These are phyloP conservation scores for Pangasianodon hypophthalmus DNA, from an alignment of 2,113 vertebrate genomes.

Conservation along the genomic window DNA sequence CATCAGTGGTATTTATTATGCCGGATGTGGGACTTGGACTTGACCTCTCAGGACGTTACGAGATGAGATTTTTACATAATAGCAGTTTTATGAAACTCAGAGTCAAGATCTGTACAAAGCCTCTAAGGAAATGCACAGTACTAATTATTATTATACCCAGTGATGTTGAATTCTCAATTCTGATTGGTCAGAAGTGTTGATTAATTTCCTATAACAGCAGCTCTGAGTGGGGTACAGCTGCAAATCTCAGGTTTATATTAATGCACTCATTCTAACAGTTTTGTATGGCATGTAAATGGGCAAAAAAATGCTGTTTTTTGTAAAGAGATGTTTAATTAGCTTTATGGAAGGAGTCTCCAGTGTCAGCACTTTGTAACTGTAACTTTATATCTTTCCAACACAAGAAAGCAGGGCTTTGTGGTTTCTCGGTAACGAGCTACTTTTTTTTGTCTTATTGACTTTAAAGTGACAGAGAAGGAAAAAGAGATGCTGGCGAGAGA, in stretches of 20 bases:
- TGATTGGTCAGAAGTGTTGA: neutral
- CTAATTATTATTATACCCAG: neutral
- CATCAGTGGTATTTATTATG: slow-evolving; percentile 16
- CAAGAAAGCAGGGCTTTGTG: too few relatives aligned
- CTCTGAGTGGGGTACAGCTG: too few relatives aligned
- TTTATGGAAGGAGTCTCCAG: too few relatives aligned
- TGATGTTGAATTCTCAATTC: neutral
- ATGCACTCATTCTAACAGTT: too few relatives aligned
- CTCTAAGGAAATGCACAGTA: neutral
- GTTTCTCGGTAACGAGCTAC: too few relatives aligned
- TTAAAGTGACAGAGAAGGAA: neutral
- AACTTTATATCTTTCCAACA: too few relatives aligned
- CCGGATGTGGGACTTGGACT: slow-evolving; percentile 1
- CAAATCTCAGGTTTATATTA: neutral
- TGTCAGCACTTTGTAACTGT: too few relatives aligned
- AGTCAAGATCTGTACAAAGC: neutral
- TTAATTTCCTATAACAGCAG: neutral
- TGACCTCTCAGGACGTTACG: neutral
- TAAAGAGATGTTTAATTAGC: too few relatives aligned
- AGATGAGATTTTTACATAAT: neutral
- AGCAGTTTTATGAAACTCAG: neutral
- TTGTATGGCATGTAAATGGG: too few relatives aligned
- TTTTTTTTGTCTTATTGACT: too few relatives aligned
- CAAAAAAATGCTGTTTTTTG: too few relatives aligned
- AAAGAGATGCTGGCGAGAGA: neutral